Percentiles rank a stretch among this genome's conserved stretches.
phyloP scores from a whole-genome alignment of 2,888 invertebrate species.

The Mimumesa dahlbomi region DNA sequence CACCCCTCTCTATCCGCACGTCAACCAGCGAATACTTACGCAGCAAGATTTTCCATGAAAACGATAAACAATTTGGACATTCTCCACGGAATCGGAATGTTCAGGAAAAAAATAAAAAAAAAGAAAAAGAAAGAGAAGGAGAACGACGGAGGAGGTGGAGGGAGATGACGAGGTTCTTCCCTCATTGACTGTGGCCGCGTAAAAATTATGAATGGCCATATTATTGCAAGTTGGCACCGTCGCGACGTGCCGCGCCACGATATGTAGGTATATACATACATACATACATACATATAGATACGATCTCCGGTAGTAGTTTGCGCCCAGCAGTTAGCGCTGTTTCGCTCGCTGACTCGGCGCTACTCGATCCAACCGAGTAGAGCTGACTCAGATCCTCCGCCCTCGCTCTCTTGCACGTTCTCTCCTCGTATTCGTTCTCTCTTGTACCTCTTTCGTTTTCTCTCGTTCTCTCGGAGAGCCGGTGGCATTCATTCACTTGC shows the following conservation, averaged over 20 bases:
- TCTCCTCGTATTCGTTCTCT: slow-evolving; percentile 13
- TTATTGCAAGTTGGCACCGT: slow-evolving; percentile 70
- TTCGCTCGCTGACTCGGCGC: slow-evolving; percentile 77
- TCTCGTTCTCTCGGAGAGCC: not conserved
- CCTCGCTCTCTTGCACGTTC: slow-evolving; percentile 61
- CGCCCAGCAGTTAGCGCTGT: slow-evolving; percentile 65
- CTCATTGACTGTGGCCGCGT: slow-evolving; percentile 62
- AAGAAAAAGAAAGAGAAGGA: not conserved
- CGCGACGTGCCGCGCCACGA: slow-evolving; percentile 51
- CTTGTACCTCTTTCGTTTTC: not conserved
- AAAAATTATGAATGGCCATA: slow-evolving; percentile 76
- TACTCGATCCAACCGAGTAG: slow-evolving; percentile 71
- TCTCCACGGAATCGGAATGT: not conserved
- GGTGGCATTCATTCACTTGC: not conserved
- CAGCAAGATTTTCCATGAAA: not conserved
- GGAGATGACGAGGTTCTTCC: slow-evolving; percentile 7
- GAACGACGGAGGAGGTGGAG: not conserved
- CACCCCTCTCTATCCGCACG: too few species aligned
- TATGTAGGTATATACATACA: slow-evolving; percentile 54
- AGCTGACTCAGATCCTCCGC: slow-evolving; percentile 80
- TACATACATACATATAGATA: too few species aligned
- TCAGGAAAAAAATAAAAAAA: not conserved
- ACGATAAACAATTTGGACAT: not conserved
- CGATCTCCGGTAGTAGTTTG: slow-evolving; percentile 67
- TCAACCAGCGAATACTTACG: too few species aligned